Conservation (phyloP, 1,140 invertebrate genomes). For the Nebria ingens region DNA sequence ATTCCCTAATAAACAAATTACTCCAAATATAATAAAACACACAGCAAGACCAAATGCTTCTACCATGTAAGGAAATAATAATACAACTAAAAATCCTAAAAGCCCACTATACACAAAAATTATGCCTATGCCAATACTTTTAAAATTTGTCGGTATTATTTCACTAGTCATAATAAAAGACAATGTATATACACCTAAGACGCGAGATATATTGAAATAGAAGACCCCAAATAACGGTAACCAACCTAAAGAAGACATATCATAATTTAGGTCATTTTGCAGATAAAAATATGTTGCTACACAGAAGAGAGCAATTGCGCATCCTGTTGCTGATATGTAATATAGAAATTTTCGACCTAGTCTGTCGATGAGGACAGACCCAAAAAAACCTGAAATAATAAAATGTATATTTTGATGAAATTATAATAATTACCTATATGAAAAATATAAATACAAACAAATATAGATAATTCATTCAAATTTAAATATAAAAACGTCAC, state of each 20-base stretch:
- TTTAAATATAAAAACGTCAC: no score
- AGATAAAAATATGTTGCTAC: conserved; percentile 17
- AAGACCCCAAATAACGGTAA: conserved; percentile 22
- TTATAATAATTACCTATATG: no score
- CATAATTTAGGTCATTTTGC: background rate
- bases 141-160: conserved; percentile 25
- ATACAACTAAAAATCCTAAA: conserved; percentile 21
- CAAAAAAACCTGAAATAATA: conserved; percentile 13
- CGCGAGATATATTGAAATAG: conserved; percentile 21
- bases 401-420: no score
- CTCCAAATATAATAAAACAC: conserved; percentile 18
- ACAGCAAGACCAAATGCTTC: conserved; percentile 13
- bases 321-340: conserved; percentile 17
- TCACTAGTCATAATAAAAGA: conserved; percentile 28
- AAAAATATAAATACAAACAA: no score
- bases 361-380: conserved; percentile 19
- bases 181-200: conserved; percentile 19
- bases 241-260: conserved; percentile 14
- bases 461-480: background rate
- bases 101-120: conserved; percentile 19
- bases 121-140: conserved; percentile 25
- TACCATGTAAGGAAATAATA: conserved; percentile 22
- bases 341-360: conserved; percentile 19
- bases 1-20: conserved; percentile 30
- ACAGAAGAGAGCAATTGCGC: conserved; percentile 16